These are phyloP conservation scores for Scaptomyza pallida DNA, from an alignment of 1,140 invertebrate genomes.

Conservation along the genomic window DNA sequence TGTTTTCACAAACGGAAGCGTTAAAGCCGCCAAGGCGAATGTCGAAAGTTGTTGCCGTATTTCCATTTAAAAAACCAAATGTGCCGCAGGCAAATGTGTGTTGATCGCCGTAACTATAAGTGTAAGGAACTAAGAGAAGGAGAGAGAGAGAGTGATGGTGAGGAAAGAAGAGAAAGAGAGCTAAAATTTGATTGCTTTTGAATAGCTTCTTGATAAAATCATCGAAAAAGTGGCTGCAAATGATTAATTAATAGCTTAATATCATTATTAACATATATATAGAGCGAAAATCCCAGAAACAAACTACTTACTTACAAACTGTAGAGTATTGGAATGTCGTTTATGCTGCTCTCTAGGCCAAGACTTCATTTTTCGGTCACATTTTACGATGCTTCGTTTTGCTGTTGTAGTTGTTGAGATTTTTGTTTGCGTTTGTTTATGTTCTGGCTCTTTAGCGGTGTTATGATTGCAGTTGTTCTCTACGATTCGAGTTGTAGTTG, in stretches of 20 bases:
- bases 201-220: no score
- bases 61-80: slow-evolving; percentile 28
- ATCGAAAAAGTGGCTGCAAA: no score
- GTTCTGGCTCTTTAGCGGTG: slow-evolving; percentile 77
- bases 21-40: slow-evolving; percentile 19
- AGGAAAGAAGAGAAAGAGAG: neutral
- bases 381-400: slow-evolving; percentile 40
- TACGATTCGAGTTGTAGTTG: slow-evolving; percentile 33
- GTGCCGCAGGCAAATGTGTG: no score
- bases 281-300: no score
- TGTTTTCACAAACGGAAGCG: slow-evolving; percentile 29
- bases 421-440: slow-evolving; percentile 65
- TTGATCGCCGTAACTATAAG: no score
- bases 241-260: no score
- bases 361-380: slow-evolving; percentile 9
- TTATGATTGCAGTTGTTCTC: slow-evolving; percentile 72
- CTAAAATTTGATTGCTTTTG: slow-evolving; percentile 30
- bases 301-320: no score
- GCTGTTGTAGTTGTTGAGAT: slow-evolving; percentile 17
- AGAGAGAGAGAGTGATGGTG: neutral
- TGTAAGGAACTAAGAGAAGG: no score
- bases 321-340: slow-evolving; percentile 2
- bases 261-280: no score
- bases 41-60: slow-evolving; percentile 5
- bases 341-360: slow-evolving; percentile 1